Evolutionary conservation across 2,797 vertebrate species (phyloP).

Genomic region (Prionace glauca): DNA sequence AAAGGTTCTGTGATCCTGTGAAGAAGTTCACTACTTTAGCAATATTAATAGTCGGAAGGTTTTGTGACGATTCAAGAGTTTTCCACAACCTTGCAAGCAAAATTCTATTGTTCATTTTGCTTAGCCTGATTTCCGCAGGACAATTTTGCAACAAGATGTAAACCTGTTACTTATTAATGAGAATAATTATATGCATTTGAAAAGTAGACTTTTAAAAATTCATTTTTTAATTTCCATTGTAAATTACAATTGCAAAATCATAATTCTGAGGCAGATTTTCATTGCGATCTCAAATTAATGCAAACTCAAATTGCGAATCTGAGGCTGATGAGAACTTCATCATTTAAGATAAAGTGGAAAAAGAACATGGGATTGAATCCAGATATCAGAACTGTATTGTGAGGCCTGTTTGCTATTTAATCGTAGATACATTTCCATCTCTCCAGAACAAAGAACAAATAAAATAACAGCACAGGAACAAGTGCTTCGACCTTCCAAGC

Average conservation of each 20-base stretch:
- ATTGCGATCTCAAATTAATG: slow-evolving; percentile 5
- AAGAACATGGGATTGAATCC: neutral
- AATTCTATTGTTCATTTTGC: neutral
- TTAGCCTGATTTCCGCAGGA: too few species aligned
- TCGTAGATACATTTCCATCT: too few species aligned
- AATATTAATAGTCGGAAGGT: neutral
- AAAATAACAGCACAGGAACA: too few species aligned
- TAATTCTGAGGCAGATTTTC: slow-evolving; percentile 11
- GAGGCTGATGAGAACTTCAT: neutral
- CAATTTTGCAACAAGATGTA: neutral
- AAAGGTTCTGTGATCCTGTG: too few species aligned
- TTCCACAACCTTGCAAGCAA: neutral
- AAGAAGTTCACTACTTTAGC: neutral
- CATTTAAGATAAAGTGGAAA: neutral
- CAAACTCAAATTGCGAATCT: neutral
- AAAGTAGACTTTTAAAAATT: slow-evolving; percentile 2
- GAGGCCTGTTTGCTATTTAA: too few species aligned
- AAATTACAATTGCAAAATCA: slow-evolving; percentile 16
- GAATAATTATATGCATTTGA: neutral
- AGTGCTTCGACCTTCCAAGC: too few species aligned
- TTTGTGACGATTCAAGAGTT: neutral
- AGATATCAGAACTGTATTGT: neutral
- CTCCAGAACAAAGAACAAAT: neutral
- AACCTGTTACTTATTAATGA: slow-evolving; percentile 9
- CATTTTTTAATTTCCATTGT: neutral